phyloP scores from a whole-genome alignment of 2,797 vertebrate species.

The Sebastes paucispinis region DNA sequence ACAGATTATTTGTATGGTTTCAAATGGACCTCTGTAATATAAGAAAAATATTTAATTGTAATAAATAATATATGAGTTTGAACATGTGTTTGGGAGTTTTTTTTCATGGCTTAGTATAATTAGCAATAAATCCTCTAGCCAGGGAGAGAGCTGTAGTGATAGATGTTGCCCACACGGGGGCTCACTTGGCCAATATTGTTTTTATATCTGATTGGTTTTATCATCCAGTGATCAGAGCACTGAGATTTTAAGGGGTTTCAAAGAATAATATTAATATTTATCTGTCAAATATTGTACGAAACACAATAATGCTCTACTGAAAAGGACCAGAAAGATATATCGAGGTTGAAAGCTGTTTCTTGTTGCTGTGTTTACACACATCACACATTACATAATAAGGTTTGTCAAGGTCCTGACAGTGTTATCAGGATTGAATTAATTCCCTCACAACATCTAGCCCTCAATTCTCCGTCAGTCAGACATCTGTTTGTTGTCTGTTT shows the following conservation, averaged over 20 bases:
- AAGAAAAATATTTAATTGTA: conserved; percentile 89
- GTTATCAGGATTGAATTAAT: background rate
- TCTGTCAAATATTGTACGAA: background rate
- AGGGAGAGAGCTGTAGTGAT: conserved; percentile 55
- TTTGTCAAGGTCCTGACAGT: background rate
- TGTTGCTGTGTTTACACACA: background rate
- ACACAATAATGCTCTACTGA: background rate
- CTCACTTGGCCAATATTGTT: conserved; percentile 40
- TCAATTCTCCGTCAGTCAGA: background rate
- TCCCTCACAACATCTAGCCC: background rate
- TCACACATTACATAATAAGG: background rate
- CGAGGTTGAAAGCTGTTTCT: no score
- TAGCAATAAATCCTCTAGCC: background rate
- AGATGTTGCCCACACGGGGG: conserved; percentile 68
- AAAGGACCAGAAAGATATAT: background rate
- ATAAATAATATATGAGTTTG: conserved; percentile 91
- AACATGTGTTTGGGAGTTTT: conserved; percentile 39
- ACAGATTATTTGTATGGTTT: conserved; percentile 88
- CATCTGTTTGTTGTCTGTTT: background rate
- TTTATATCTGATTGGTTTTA: background rate
- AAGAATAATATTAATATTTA: background rate
- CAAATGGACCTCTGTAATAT: conserved; percentile 87
- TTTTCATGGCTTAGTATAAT: background rate
- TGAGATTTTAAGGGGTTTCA: background rate
- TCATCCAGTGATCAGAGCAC: background rate